Percentiles rank a stretch among this genome's conserved stretches.
These are phyloP conservation scores for Lethrus apterus DNA, from an alignment of 1,140 invertebrate genomes.

Conservation along the genomic window DNA sequence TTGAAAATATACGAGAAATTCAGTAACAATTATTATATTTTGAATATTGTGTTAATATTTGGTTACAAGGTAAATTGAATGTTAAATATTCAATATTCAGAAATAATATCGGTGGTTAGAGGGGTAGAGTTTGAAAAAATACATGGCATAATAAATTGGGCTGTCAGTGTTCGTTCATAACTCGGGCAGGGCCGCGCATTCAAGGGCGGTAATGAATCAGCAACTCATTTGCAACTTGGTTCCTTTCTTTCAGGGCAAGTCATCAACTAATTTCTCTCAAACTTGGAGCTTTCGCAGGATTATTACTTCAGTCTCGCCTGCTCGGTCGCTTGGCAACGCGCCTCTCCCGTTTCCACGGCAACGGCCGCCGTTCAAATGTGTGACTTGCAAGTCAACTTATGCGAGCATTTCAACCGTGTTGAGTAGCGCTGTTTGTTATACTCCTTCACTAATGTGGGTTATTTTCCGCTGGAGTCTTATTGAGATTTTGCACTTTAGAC, in stretches of 20 bases:
- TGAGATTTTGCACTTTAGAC: conserved; percentile 18
- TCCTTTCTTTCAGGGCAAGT: conserved; percentile 35
- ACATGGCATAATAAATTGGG: too few relatives aligned
- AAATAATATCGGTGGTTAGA: too few relatives aligned
- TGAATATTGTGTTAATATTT: neutral
- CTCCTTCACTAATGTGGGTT: conserved; percentile 24
- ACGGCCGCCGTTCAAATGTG: conserved; percentile 24
- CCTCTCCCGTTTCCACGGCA: conserved; percentile 27
- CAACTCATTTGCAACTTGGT: conserved; percentile 37
- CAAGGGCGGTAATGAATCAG: conserved; percentile 34
- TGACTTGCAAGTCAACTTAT: conserved; percentile 30
- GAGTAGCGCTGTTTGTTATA: conserved; percentile 23
- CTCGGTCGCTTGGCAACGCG: conserved; percentile 30
- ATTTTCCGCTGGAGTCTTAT: conserved; percentile 21
- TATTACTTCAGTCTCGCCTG: conserved; percentile 30
- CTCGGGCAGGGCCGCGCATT: conserved; percentile 23
- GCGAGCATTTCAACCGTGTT: conserved; percentile 18
- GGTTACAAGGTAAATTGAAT: neutral
- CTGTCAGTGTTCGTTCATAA: conserved; percentile 21
- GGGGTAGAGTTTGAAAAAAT: too few relatives aligned
- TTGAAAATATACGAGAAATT: too few relatives aligned
- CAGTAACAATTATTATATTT: too few relatives aligned
- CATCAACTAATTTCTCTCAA: conserved; percentile 36
- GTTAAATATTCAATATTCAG: too few relatives aligned
- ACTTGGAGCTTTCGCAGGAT: conserved; percentile 31